Conservation (phyloP, 2,797 vertebrate genomes). For the Diglossa cyanea region DNA sequence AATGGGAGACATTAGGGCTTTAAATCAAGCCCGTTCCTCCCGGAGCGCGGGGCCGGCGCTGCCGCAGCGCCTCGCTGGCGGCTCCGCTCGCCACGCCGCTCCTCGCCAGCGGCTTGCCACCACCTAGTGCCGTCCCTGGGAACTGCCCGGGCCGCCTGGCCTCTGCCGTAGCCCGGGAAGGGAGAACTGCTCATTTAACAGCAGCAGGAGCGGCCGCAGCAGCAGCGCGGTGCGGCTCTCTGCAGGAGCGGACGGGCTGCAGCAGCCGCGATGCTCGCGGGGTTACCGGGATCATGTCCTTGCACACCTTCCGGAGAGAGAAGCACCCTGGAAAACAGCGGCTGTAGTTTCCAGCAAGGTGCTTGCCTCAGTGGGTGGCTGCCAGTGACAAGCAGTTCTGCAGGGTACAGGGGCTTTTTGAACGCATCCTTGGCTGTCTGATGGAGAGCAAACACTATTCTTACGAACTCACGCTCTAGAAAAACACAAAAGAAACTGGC, state of each 20-base stretch:
- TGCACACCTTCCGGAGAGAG: accelerated
- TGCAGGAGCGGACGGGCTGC: neutral
- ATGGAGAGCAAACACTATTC: neutral
- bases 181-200: accelerated
- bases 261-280: neutral
- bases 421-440: neutral
- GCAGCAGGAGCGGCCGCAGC: neutral
- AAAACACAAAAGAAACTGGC: neutral
- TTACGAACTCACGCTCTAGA: neutral
- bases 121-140: slow-evolving; percentile 63
- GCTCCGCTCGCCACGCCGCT: neutral
- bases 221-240: neutral
- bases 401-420: neutral
- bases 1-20: neutral
- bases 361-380: neutral
- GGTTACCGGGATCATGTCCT: accelerated
- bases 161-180: neutral
- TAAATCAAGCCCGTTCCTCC: neutral
- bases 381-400: neutral
- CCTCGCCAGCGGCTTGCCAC: slow-evolving; percentile 67
- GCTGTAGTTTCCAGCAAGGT: neutral
- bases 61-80: neutral
- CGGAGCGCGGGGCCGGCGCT: neutral
- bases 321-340: neutral
- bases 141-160: neutral